These are phyloP conservation scores for Lepus europaeus DNA, from an alignment of 2,113 vertebrate species.

Conservation along the genomic window DNA sequence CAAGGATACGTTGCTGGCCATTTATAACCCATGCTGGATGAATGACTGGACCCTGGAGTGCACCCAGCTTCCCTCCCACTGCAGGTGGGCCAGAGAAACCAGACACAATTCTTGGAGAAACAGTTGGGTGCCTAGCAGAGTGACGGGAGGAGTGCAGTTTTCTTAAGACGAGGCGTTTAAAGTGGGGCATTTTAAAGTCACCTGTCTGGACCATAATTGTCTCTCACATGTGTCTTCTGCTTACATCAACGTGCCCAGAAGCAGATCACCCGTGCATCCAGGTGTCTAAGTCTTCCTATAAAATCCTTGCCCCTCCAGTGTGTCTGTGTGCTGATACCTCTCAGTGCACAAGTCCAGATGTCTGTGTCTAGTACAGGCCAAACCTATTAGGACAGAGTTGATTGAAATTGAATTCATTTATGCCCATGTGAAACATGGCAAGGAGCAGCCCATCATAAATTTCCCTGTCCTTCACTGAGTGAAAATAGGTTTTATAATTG, in stretches of 20 bases:
- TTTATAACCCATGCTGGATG: background rate
- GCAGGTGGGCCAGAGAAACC: background rate
- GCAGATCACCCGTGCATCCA: background rate
- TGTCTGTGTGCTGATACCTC: background rate
- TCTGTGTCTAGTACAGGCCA: slow-evolving; percentile 53
- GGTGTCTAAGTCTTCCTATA: background rate
- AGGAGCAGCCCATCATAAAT: slow-evolving; percentile 69
- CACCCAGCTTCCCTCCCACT: background rate
- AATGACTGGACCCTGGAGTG: too few species aligned
- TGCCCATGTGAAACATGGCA: slow-evolving; percentile 67
- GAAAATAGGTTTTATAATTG: slow-evolving; percentile 82
- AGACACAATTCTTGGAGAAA: background rate
- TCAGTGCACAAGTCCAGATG: slow-evolving; percentile 27
- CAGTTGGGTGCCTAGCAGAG: background rate
- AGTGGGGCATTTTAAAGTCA: background rate
- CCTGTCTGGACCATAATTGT: background rate
- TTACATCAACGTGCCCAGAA: background rate
- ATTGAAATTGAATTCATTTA: slow-evolving; percentile 75
- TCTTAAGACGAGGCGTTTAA: background rate
- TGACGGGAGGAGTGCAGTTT: background rate
- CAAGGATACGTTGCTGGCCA: background rate
- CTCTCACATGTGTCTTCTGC: background rate
- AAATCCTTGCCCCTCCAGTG: background rate
- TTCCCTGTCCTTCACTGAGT: slow-evolving; percentile 71
- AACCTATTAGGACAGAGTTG: slow-evolving; percentile 69